These are phyloP conservation scores for Prolemur simus DNA, from an alignment of 2,113 vertebrate species.

Conservation along the genomic window DNA sequence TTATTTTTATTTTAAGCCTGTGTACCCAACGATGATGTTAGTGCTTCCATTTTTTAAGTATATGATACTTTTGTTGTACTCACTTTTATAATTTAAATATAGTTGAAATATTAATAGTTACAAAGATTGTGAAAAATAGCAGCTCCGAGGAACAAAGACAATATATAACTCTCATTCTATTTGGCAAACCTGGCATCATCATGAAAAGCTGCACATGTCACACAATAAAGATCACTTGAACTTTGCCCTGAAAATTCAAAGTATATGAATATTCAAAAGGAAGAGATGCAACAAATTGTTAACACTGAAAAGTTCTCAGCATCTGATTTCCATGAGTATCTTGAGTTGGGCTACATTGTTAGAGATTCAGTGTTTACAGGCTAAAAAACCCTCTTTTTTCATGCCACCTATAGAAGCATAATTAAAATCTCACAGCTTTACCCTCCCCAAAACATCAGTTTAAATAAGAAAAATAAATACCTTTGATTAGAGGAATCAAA, in stretches of 20 bases:
- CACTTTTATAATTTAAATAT: conserved; percentile 16
- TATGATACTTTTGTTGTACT: neutral
- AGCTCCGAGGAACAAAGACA: neutral
- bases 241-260: neutral
- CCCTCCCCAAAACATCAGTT: neutral
- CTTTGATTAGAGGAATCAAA: neutral
- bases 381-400: neutral
- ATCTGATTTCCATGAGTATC: neutral
- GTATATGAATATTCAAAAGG: neutral
- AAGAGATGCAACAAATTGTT: neutral
- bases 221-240: neutral
- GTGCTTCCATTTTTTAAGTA: neutral
- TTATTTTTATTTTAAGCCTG: neutral
- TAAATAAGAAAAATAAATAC: neutral
- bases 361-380: neutral
- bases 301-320: neutral
- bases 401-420: neutral
- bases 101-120: neutral
- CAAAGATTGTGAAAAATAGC: neutral
- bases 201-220: neutral
- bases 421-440: neutral
- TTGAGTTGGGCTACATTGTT: neutral
- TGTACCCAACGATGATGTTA: neutral
- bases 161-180: neutral
- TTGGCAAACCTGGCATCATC: neutral